Evolutionary conservation across 2,888 invertebrate species (phyloP), one percentile per base, ranked within the genome.

Genomic region (Schizotus pectinicornis): DNA sequence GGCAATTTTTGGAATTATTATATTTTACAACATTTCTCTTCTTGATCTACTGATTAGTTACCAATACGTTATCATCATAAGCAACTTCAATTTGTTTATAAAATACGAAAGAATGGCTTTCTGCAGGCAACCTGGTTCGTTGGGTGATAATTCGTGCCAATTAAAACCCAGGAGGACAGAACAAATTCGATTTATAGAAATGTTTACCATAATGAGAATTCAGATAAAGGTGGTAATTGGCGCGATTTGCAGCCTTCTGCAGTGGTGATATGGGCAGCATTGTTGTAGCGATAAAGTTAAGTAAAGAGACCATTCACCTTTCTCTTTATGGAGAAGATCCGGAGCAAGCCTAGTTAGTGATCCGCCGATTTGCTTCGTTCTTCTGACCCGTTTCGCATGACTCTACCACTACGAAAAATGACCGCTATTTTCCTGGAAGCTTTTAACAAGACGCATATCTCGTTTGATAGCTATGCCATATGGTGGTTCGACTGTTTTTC

Each of bases 141-240:
- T 32, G 3, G 9, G 22, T 32, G 38, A 37, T 47, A 54, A 54
- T 56, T 57, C 56, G 59, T 36, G 64, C 61, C 67, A 68, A 67
- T 68, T 68, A 67, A 57, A 55, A 57, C 33, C 50, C 45, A 51
- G 39, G 56, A 22, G 3, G 5, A 22, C 22, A 22, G 22, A 53
- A 54, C 58, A 47, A 61, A 62, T 57, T 58, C 56, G 62, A 67
- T 66, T 69, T 67, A 65, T 67, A 56, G 62, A 62, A 62, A 62
- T 61, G 52, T 60, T 51, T 22, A 13, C 49, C 45, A 43, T 62
- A 70, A 70, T 70, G 69, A 70, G 65, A 63, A 64, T 61, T 56
- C 61, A 59, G 66, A 68, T 72, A 68, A 70, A 67, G 64, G 63
- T 46, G 67, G 67, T 70, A 74, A 73, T 74, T 74, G 72, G 71